Evolutionary conservation across 2,113 vertebrate species (phyloP).

Genomic region (Tor tambroides): DNA sequence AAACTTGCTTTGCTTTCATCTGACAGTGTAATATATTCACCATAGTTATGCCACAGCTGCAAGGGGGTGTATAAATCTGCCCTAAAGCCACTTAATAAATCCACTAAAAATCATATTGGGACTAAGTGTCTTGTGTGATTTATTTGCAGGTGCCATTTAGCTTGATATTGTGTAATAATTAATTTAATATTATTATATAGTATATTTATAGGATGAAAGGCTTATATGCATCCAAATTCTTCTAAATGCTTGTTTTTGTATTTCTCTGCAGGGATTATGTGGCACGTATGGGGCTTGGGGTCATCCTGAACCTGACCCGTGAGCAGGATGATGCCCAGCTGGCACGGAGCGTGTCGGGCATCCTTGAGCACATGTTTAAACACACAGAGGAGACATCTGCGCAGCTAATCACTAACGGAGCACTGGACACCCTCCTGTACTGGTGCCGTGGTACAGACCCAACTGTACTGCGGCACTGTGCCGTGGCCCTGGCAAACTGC

Average conservation of each 20-base stretch:
- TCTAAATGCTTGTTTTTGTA: background rate
- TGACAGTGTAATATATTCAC: too few relatives aligned
- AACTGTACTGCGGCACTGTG: slow-evolving; percentile 88
- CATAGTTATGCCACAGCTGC: too few relatives aligned
- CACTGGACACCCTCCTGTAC: slow-evolving; percentile 89
- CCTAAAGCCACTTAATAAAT: too few relatives aligned
- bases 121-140: background rate
- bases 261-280: slow-evolving; percentile 83
- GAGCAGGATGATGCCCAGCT: slow-evolving; percentile 86
- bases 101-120: background rate
- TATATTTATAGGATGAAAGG: background rate
- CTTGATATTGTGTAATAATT: background rate
- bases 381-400: slow-evolving; percentile 93
- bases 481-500: slow-evolving; percentile 93
- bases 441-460: slow-evolving; percentile 93
- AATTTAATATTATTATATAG: background rate
- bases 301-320: slow-evolving; percentile 89
- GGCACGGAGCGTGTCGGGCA: slow-evolving; percentile 85
- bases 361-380: slow-evolving; percentile 99
- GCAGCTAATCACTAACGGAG: slow-evolving; percentile 87
- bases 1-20: too few relatives aligned
- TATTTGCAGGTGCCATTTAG: background rate
- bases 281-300: slow-evolving; percentile 89
- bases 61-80: too few relatives aligned
- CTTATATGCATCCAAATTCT: background rate